A percentile compares a stretch with the other conserved stretches of the same genome.
Evolutionary conservation across 37 sponge, comb jelly and placozoan genomes (phyloP).

Genomic region (Haliclona indistincta): DNA sequence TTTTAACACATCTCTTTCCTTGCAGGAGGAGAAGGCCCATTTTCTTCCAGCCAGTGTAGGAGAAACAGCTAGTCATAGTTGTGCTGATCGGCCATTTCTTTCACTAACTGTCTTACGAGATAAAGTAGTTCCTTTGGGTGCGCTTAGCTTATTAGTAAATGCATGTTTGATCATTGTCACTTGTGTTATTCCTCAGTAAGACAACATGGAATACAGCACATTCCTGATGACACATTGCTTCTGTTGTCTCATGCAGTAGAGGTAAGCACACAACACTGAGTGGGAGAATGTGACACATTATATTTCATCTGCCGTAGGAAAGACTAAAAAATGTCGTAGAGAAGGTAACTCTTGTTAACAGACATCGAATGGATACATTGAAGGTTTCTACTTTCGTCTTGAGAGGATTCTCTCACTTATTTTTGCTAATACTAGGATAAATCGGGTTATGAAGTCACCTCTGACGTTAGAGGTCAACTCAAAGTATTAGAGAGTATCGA

Average conservation of each 20-base stretch:
- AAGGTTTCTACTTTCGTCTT: constrained; percentile 47
- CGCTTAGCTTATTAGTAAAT: not conserved
- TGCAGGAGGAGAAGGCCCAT: constrained; percentile 72
- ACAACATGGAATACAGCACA: constrained; percentile 43
- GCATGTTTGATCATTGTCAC: too few relatives aligned
- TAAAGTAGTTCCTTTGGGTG: constrained; percentile 36
- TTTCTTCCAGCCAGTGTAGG: constrained; percentile 54
- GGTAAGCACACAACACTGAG: too few relatives aligned
- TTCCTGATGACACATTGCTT: constrained; percentile 42
- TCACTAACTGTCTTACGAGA: constrained; percentile 12
- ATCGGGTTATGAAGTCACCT: constrained; percentile 28
- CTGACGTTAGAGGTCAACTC: constrained; percentile 60
- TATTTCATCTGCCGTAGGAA: constrained; percentile 29
- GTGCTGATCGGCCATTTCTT: constrained; percentile 42
- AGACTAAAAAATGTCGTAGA: constrained; percentile 61
- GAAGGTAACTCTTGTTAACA: constrained; percentile 68
- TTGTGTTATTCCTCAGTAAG: constrained; percentile 19
- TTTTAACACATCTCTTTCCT: not conserved
- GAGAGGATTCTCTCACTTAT: not conserved
- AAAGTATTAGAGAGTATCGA: constrained; percentile 77
- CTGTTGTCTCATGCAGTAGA: constrained; percentile 76
- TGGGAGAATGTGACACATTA: too few relatives aligned
- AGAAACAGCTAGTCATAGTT: constrained; percentile 26
- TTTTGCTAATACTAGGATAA: constrained; percentile 64
- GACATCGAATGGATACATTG: constrained; percentile 61